Evolutionary conservation across 1,140 invertebrate genomes (phyloP).

Genomic region (Delia radicum): DNA sequence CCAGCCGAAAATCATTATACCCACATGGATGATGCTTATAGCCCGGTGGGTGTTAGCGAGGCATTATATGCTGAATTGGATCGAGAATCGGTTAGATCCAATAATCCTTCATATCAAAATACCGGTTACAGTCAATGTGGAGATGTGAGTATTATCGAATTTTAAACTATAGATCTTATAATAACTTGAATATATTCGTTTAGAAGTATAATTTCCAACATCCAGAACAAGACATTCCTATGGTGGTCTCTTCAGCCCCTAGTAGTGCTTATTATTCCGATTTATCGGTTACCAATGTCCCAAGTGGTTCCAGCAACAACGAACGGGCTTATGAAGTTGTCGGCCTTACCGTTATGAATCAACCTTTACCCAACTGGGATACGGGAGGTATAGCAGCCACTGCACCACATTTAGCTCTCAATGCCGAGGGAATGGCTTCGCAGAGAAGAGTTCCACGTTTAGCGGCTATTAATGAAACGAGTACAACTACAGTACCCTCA

Average conservation of each 20-base stretch:
- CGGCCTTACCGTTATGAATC: conserved; percentile 56
- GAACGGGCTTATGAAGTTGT: conserved; percentile 63
- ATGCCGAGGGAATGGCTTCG: conserved; percentile 44
- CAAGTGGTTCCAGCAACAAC: conserved; percentile 48
- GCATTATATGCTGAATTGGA: conserved; percentile 70
- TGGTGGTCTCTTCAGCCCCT: conserved; percentile 65
- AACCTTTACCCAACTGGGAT: conserved; percentile 54
- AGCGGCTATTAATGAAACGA: conserved; percentile 66
- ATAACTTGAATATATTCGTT: not conserved
- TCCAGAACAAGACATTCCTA: conserved; percentile 64
- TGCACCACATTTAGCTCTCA: conserved; percentile 32
- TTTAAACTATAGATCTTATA: not conserved
- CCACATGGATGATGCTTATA: conserved; percentile 67
- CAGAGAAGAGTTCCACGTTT: conserved; percentile 58
- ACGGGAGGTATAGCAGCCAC: conserved; percentile 34
- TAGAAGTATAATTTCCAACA: conserved; percentile 54
- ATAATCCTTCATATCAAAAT: conserved; percentile 69
- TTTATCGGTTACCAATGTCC: conserved; percentile 59
- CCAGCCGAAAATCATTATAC: conserved; percentile 71
- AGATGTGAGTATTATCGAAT: conserved; percentile 52
- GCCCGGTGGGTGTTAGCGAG: conserved; percentile 58
- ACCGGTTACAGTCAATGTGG: conserved; percentile 66
- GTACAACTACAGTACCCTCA: conserved; percentile 62
- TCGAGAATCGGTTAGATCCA: conserved; percentile 57
- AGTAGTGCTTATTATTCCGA: conserved; percentile 73